These are phyloP conservation scores for Cyanoderma ruficeps DNA, from an alignment of 2,113 vertebrate genomes.

Conservation along the genomic window DNA sequence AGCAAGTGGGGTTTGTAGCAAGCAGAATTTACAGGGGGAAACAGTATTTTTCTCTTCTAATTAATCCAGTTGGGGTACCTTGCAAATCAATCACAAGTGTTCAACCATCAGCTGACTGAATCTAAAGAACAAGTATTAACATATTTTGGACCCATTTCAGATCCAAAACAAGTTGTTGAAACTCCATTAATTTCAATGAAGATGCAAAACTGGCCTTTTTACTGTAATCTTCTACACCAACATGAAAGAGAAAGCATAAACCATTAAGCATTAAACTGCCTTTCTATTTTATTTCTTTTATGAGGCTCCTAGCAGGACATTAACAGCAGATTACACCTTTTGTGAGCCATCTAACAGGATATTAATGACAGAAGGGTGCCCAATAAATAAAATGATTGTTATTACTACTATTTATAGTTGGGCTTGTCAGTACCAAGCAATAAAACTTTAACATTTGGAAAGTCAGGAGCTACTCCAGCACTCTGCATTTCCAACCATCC, in stretches of 20 bases:
- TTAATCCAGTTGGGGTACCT: conserved; percentile 3
- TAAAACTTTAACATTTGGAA: background rate
- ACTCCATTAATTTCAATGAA: conserved; percentile 53
- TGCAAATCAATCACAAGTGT: background rate
- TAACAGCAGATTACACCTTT: conserved; percentile 51
- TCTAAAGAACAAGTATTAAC: background rate
- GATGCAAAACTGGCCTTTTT: conserved; percentile 48
- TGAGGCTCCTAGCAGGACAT: conserved; percentile 47
- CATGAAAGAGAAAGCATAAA: conserved; percentile 37
- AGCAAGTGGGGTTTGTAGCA: conserved; percentile 3
- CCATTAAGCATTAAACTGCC: conserved; percentile 53
- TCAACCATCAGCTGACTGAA: background rate
- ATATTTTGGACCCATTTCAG: background rate
- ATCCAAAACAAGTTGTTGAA: background rate
- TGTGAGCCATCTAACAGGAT: conserved; percentile 49
- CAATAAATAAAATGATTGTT: conserved; percentile 64
- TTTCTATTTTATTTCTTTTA: conserved; percentile 62
- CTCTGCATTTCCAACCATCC: background rate
- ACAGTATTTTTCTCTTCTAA: background rate
- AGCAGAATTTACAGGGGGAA: conserved; percentile 15
- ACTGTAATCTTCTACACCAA: conserved; percentile 53
- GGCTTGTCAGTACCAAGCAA: background rate
- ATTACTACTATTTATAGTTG: conserved; percentile 33
- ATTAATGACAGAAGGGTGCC: conserved; percentile 6
- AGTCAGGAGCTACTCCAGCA: background rate